These are phyloP conservation scores for Pachypsylla venusta DNA, from an alignment of 1,140 invertebrate species.

Conservation along the genomic window DNA sequence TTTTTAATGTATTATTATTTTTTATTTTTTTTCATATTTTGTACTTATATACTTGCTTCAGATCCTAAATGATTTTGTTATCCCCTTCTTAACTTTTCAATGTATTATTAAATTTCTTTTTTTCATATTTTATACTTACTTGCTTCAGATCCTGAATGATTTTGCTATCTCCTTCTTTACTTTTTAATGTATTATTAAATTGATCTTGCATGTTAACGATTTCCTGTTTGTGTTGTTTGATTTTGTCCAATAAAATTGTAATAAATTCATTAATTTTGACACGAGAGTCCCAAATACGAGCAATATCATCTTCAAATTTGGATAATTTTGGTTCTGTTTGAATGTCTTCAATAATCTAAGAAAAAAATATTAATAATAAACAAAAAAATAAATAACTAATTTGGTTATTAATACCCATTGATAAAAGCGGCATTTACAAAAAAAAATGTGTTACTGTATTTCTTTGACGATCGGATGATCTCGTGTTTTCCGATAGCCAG, in stretches of 20 bases:
- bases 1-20: not conserved
- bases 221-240: not conserved
- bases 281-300: conserved; percentile 3
- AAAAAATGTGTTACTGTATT: no score
- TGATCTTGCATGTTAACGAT: not conserved
- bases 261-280: not conserved
- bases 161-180: not conserved
- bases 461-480: no score
- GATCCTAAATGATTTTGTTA: no score
- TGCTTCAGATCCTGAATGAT: not conserved
- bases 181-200: not conserved
- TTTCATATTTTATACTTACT: not conserved
- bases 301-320: conserved; percentile 1
- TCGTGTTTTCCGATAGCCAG: no score
- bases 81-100: not conserved
- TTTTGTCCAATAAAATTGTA: not conserved
- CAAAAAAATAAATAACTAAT: no score
- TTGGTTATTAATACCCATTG: no score
- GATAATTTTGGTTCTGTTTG: not conserved
- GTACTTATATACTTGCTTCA: no score
- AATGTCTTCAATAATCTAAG: not conserved
- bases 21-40: not conserved
- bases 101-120: not conserved
- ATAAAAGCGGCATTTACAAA: no score
- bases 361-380: no score